Percentiles rank a stretch among this genome's conserved stretches.
Conservation (phyloP, 2,113 vertebrate genomes). For the Anser cygnoides region DNA sequence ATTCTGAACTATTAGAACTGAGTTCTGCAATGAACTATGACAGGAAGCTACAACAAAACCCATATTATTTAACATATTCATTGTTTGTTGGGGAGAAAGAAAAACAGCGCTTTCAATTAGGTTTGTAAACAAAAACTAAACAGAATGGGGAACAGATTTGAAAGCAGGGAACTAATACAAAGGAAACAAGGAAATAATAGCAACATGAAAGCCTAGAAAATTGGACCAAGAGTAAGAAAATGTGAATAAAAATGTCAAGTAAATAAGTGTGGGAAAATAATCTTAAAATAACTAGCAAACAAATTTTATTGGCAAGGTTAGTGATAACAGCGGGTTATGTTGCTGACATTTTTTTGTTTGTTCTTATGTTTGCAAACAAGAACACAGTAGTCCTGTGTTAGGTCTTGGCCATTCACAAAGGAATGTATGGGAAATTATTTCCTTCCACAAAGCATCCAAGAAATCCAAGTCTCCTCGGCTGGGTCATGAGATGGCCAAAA, state of each 20-base stretch:
- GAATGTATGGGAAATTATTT: neutral
- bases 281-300: neutral
- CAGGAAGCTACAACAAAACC: neutral
- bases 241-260: neutral
- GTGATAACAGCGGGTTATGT: neutral
- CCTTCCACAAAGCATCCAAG: neutral
- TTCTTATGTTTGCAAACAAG: neutral
- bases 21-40: neutral
- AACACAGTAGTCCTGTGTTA: neutral
- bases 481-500: neutral
- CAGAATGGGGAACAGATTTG: neutral
- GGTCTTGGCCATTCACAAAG: neutral
- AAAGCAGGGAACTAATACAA: neutral
- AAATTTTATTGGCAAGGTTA: neutral
- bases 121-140: neutral
- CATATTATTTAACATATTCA: neutral
- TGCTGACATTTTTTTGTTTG: neutral
- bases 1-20: neutral
- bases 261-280: neutral
- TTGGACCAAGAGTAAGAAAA: neutral
- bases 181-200: neutral
- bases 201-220: neutral
- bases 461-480: neutral
- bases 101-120: neutral
- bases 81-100: neutral